These are phyloP conservation scores for Gryllus bimaculatus DNA, from an alignment of 1,140 invertebrate genomes.

Conservation along the genomic window DNA sequence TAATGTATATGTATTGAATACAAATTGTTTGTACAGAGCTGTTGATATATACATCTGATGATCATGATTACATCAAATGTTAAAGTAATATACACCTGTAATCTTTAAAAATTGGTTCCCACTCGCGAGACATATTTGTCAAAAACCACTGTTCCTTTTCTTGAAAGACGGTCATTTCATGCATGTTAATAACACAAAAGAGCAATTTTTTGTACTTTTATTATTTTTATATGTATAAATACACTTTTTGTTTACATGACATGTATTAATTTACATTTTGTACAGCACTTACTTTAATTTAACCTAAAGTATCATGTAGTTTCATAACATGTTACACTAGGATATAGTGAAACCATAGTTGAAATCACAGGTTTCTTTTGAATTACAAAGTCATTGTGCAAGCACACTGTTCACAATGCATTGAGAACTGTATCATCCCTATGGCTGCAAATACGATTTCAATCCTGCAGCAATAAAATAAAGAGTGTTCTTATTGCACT, in stretches of 20 bases:
- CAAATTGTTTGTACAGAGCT: too few relatives aligned
- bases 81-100: too few relatives aligned
- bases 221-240: not conserved
- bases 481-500: not conserved
- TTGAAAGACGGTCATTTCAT: too few relatives aligned
- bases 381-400: not conserved
- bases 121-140: too few relatives aligned
- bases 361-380: not conserved
- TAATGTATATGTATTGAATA: too few relatives aligned
- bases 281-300: not conserved
- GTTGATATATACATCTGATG: too few relatives aligned
- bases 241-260: not conserved
- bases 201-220: not conserved
- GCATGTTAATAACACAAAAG: slow-evolving; percentile 17
- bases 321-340: not conserved
- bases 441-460: not conserved
- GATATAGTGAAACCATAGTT: not conserved
- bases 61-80: too few relatives aligned
- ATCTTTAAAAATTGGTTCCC: too few relatives aligned
- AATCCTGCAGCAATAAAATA: not conserved
- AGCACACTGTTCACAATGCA: not conserved
- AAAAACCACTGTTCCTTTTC: too few relatives aligned
- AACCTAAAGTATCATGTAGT: not conserved
- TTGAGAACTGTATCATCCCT: not conserved
- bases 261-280: not conserved